Base-by-base conservation (phyloP, 2,113 vertebrate species). In the Rhinoderma darwinii region DNA sequence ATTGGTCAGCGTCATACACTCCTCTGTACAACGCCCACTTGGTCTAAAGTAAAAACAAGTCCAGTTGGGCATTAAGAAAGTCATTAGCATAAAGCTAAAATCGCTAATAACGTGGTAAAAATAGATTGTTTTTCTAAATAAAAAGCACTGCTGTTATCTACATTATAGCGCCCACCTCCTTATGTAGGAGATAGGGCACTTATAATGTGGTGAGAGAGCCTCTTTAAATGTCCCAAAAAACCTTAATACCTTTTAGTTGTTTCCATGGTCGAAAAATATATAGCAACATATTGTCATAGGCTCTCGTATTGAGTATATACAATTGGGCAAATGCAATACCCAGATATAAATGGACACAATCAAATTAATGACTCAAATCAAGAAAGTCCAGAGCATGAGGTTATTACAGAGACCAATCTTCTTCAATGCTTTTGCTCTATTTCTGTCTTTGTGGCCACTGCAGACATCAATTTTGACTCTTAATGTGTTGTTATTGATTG, bases 401-500 rank as follows among this genome's bases (percentile, higher is more conserved):
- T 83, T 72, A 54, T 83, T 70, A 30, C 41, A 56, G 20, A 54
- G 68, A 72, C 25, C 68, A 54, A 54, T 84, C 82, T 41, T 73
- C 22, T 54, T 20, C 12, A 56, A 39, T 27, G 43, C 41, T 41
- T 41, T 37, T 27, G 47, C 25, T 35, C 7, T 44, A 76, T 61
- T 75, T 84, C 72, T 75, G 50, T 43, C 72, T 37, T 27, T 77
- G 41, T 20, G 17, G 41, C 27, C 54, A 44, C 54, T 35, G 41
- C 27, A 85, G 41, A 66, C 84, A 78, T 77, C 54, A 43, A 63
- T 78, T 85, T 66, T 77, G 73, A 47, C 54, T 77, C 73, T 35
- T 77, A 61, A 44, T 85, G 14, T 84, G 56, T n/a, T 77, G 73
- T 66, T 85, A 77, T 85, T 76, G 84, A 85, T 77, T 84, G 83